phyloP scores from a whole-genome alignment of 2,888 invertebrate genomes.

The Leptopterna dolabrata region DNA sequence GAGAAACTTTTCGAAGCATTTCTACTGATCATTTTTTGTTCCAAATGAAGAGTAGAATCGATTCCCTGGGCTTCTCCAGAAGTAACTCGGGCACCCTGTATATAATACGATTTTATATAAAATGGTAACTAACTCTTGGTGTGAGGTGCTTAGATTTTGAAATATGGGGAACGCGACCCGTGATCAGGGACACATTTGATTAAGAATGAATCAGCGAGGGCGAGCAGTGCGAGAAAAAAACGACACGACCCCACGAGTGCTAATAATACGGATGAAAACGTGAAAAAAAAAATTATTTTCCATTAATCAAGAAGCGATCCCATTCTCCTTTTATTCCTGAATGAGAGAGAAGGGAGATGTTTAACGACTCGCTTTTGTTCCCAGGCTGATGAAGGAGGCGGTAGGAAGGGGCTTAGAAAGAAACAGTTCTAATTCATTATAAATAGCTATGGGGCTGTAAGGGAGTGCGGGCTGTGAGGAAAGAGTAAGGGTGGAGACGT shows the following conservation, averaged over 20 bases:
- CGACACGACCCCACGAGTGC: not conserved
- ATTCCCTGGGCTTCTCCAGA: no score
- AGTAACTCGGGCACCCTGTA: no score
- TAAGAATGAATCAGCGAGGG: not conserved
- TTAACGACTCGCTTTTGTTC: conserved; percentile 37
- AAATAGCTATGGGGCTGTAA: conserved; percentile 28
- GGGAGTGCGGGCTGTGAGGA: not conserved
- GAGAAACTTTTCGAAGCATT: no score
- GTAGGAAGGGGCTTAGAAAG: not conserved
- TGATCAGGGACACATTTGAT: not conserved
- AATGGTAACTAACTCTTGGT: no score
- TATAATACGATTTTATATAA: no score
- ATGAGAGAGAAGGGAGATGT: conserved; percentile 36
- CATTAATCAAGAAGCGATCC: conserved; percentile 30
- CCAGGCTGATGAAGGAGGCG: conserved; percentile 25
- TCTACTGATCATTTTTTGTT: no score
- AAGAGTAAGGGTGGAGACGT: not conserved
- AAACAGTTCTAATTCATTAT: conserved; percentile 38
- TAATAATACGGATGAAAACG: conserved; percentile 12
- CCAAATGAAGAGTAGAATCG: no score
- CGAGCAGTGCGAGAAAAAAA: not conserved
- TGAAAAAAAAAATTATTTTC: conserved; percentile 8
- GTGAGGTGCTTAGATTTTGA: no score
- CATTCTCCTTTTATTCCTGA: not conserved
- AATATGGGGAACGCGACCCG: not conserved